phyloP scores from a whole-genome alignment of 2,888 invertebrate genomes.

The Scelioninae gen. 1 region DNA sequence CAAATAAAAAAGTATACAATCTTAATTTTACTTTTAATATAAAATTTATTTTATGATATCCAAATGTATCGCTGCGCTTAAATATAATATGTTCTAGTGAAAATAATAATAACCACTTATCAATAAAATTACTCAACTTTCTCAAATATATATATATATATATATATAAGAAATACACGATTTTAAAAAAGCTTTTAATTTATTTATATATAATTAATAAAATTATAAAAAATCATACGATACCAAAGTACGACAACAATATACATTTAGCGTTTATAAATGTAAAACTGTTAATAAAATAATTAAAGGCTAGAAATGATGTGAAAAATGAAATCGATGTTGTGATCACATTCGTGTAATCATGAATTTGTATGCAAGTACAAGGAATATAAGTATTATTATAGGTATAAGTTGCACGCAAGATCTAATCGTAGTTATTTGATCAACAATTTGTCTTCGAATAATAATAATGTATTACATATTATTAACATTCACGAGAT shows the following conservation, averaged over 20 bases:
- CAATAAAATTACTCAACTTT: not conserved
- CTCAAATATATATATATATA: too few relatives aligned
- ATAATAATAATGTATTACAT: conserved; percentile 35
- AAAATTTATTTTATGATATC: too few relatives aligned
- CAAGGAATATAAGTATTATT: conserved; percentile 35
- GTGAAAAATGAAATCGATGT: conserved; percentile 20
- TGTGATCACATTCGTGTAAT: conserved; percentile 19
- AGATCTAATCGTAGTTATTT: conserved; percentile 34
- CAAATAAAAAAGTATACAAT: not conserved
- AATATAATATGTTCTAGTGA: too few relatives aligned
- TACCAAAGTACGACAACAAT: conserved; percentile 36
- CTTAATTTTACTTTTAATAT: too few relatives aligned
- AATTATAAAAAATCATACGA: conserved; percentile 34
- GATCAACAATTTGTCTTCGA: conserved; percentile 44
- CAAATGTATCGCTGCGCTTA: too few relatives aligned
- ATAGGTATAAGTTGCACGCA: conserved; percentile 38
- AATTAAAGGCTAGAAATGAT: conserved; percentile 30
- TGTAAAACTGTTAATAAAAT: conserved; percentile 18
- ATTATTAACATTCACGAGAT: conserved; percentile 43
- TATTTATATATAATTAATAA: conserved; percentile 42
- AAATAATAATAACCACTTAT: not conserved
- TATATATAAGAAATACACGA: conserved; percentile 30
- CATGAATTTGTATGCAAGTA: conserved; percentile 36
- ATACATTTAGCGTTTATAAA: conserved; percentile 23
- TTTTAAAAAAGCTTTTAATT: conserved; percentile 49